These are phyloP conservation scores for Tetragonula carbonaria DNA, from an alignment of 2,888 invertebrate species.

Conservation along the genomic window DNA sequence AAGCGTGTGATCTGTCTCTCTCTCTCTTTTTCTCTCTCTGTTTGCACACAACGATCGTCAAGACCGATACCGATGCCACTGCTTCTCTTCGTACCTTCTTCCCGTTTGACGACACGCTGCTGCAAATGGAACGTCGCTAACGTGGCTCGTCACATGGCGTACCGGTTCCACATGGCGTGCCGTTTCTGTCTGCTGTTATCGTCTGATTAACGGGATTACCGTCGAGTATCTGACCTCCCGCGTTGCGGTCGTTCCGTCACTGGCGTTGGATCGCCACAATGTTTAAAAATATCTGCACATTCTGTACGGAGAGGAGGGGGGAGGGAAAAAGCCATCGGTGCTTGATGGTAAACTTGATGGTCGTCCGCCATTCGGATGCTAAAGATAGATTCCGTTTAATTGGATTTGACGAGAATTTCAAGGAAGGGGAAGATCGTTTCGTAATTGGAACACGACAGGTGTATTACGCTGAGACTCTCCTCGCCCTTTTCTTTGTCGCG, in stretches of 20 bases:
- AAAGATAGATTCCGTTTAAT: background rate
- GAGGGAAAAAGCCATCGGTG: no score
- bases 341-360: background rate
- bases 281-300: background rate
- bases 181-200: conserved; percentile 10
- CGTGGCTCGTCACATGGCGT: conserved; percentile 4
- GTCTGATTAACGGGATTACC: conserved; percentile 21
- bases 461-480: background rate
- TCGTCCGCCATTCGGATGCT: background rate
- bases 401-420: background rate
- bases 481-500: background rate
- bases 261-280: background rate
- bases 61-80: conserved; percentile 40
- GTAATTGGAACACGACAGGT: background rate
- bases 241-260: background rate
- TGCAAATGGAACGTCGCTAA: conserved; percentile 20
- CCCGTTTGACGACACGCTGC: background rate
- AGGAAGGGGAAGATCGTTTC: background rate
- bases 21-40: no score
- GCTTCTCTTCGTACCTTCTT: conserved; percentile 10
- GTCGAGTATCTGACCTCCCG: background rate
- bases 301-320: fast-evolving
- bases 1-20: conserved; percentile 29
- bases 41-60: conserved; percentile 44
- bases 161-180: background rate